These are phyloP conservation scores for Pangasius krempfi DNA, from an alignment of 2,797 vertebrate genomes.

Conservation along the genomic window DNA sequence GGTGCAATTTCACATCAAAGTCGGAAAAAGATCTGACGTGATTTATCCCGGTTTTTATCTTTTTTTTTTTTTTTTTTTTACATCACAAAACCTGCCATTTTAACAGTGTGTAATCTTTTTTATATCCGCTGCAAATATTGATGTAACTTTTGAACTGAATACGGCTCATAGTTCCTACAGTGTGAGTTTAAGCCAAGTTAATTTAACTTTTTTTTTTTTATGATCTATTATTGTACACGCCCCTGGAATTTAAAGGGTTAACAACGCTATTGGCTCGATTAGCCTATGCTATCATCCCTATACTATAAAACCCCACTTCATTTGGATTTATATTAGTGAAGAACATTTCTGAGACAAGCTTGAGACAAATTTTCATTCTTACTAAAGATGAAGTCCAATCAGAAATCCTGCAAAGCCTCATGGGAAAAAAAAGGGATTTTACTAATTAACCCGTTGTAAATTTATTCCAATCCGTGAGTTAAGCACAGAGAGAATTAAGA, in stretches of 20 bases:
- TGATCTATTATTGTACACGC: not conserved
- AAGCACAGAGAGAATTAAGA: not conserved
- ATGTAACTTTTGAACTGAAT: not conserved
- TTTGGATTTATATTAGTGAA: too few species aligned
- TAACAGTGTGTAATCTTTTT: too few species aligned
- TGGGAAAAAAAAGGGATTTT: not conserved
- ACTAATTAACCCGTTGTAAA: not conserved
- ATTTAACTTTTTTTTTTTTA: not conserved
- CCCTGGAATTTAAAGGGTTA: not conserved
- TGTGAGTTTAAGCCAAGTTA: too few species aligned
- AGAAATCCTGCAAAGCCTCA: not conserved
- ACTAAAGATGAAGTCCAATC: too few species aligned
- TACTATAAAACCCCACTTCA: not conserved
- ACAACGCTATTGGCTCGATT: not conserved
- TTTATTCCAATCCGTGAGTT: not conserved
- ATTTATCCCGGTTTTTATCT: too few species aligned
- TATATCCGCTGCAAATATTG: too few species aligned
- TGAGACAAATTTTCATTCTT: too few species aligned
- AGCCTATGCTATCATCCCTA: not conserved
- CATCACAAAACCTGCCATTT: too few species aligned
- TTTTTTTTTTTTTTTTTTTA: too few species aligned
- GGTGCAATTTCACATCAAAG: too few species aligned
- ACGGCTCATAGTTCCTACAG: not conserved
- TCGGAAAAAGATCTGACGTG: too few species aligned
- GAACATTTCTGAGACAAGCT: too few species aligned